These are phyloP conservation scores for Hymenopus coronatus DNA, from an alignment of 2,888 invertebrate genomes.

Conservation along the genomic window DNA sequence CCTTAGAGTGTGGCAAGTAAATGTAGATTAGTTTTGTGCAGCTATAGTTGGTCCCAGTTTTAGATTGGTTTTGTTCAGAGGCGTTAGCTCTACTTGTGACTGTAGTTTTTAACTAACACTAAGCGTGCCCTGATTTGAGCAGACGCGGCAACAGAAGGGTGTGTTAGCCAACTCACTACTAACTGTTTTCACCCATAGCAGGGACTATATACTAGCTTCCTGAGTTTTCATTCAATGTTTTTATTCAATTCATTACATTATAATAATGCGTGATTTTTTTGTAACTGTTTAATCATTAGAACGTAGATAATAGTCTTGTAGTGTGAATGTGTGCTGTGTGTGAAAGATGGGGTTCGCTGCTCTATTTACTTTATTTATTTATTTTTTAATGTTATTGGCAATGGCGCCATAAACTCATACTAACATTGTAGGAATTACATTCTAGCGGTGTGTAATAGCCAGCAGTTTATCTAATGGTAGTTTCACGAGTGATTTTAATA, in stretches of 20 bases:
- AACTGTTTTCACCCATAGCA: neutral
- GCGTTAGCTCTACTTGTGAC: neutral
- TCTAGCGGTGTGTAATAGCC: constrained; percentile 20
- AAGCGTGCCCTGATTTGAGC: neutral
- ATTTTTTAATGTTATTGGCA: constrained; percentile 12
- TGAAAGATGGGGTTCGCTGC: neutral
- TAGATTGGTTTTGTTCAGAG: neutral
- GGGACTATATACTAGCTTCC: neutral
- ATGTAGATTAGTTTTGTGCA: constrained; percentile 24
- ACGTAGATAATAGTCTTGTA: neutral
- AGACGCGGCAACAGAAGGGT: neutral
- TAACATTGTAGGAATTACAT: constrained; percentile 10
- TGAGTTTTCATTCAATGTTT: neutral
- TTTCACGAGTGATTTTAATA: constrained; percentile 12
- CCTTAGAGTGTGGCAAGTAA: constrained; percentile 25
- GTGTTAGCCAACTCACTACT: neutral
- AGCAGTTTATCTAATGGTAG: constrained; percentile 23
- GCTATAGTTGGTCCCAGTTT: constrained; percentile 18
- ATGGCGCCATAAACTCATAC: neutral
- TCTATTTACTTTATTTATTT: neutral
- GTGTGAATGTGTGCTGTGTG: neutral
- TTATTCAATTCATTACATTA: neutral
- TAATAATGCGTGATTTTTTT: neutral
- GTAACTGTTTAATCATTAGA: neutral
- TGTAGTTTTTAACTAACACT: neutral